These are phyloP conservation scores for Rhinichthys osculus DNA, from an alignment of 2,797 vertebrate species.

Conservation along the genomic window DNA sequence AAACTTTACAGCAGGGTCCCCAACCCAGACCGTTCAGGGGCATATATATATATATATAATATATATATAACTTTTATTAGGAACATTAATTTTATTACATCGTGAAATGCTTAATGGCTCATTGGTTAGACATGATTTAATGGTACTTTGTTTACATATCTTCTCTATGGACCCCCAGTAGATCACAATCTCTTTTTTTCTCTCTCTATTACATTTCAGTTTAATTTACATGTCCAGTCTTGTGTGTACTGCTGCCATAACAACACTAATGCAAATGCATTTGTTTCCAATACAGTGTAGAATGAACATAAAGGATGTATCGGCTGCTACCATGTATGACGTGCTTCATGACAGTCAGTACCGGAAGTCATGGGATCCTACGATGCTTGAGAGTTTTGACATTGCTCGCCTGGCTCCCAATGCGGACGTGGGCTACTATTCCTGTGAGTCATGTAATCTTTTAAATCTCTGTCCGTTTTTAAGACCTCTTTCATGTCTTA, in stretches of 20 bases:
- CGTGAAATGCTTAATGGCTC: not conserved
- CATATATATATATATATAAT: too few relatives aligned
- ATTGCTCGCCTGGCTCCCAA: conserved; percentile 75
- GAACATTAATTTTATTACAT: not conserved
- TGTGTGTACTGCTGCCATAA: not conserved
- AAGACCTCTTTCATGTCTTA: too few relatives aligned
- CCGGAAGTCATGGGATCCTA: conserved; percentile 77
- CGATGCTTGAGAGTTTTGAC: conserved; percentile 77
- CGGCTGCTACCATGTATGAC: conserved; percentile 79
- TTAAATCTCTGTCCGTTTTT: not conserved
- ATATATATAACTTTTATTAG: not conserved
- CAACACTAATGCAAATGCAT: conserved; percentile 20
- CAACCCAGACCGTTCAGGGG: not conserved
- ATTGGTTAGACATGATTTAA: not conserved
- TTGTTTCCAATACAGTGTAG: conserved; percentile 70
- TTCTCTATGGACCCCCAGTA: not conserved
- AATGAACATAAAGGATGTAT: conserved; percentile 75
- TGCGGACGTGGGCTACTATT: conserved; percentile 81
- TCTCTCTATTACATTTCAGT: not conserved
- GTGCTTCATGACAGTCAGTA: conserved; percentile 79
- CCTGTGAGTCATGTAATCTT: conserved; percentile 73
- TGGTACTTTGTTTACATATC: not conserved
- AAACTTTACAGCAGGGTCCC: not conserved
- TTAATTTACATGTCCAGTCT: conserved; percentile 1
- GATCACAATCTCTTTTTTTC: not conserved